A percentile compares a stretch with the other conserved stretches of the same genome.
Conservation (phyloP, 2,797 vertebrate species). For the Perdix hodgsoniae region DNA sequence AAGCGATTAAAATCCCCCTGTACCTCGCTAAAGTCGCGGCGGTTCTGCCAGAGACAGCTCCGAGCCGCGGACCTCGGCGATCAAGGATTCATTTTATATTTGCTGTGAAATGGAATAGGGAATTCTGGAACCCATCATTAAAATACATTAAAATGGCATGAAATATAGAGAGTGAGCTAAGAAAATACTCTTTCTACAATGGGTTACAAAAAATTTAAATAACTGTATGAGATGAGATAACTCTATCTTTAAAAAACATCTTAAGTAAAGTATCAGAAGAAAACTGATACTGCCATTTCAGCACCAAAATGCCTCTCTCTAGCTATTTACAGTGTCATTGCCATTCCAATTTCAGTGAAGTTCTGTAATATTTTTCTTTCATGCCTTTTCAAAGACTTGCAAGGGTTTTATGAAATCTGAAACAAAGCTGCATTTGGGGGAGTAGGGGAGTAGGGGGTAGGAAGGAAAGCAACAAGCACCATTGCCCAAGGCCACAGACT, state of each 20-base stretch:
- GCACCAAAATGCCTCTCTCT: constrained; percentile 40
- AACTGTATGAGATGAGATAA: constrained; percentile 18
- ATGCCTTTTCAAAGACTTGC: constrained; percentile 41
- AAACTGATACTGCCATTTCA: constrained; percentile 50
- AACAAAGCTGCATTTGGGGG: not conserved
- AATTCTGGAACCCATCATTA: not conserved
- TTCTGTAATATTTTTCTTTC: constrained; percentile 49
- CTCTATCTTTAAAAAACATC: constrained; percentile 16
- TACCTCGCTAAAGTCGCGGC: no score
- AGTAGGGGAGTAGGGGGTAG: not conserved
- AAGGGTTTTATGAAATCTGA: constrained; percentile 35
- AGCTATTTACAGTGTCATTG: constrained; percentile 55
- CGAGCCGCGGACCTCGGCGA: no score
- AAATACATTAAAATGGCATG: not conserved
- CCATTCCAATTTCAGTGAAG: constrained; percentile 32
- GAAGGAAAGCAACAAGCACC: not conserved
- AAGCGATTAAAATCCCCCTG: no score
- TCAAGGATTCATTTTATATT: no score
- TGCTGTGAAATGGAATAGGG: not conserved
- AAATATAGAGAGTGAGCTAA: not conserved
- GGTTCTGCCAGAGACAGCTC: no score
- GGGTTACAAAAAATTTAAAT: constrained; percentile 46
- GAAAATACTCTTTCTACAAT: constrained; percentile 10
- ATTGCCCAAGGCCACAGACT: not conserved
- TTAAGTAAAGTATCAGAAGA: constrained; percentile 53